These are phyloP conservation scores for Cacoxenus indagator DNA, from an alignment of 2,888 invertebrate genomes.

Conservation along the genomic window DNA sequence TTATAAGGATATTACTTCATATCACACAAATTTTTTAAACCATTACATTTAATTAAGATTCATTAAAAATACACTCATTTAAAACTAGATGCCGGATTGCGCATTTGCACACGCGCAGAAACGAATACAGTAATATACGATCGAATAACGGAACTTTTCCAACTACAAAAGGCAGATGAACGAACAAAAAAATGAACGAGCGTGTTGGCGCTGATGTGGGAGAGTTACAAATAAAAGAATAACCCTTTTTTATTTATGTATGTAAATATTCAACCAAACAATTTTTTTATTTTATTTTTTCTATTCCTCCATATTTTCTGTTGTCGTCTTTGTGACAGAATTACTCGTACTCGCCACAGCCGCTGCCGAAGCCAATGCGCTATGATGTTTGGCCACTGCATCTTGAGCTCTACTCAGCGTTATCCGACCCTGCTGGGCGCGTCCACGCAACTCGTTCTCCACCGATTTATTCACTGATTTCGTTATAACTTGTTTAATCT, in stretches of 20 bases:
- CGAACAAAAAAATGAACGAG: too few relatives aligned
- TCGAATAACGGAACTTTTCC: too few relatives aligned
- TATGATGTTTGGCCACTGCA: conserved; percentile 71
- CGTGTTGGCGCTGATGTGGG: too few relatives aligned
- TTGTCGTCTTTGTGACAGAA: conserved; percentile 8
- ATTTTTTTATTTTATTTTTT: not conserved
- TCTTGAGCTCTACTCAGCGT: conserved; percentile 73
- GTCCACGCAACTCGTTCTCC: conserved; percentile 75
- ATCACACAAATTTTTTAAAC: too few relatives aligned
- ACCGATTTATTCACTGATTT: conserved; percentile 76
- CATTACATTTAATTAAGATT: too few relatives aligned
- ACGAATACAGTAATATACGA: too few relatives aligned
- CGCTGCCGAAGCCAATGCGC: conserved; percentile 45
- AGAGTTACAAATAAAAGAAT: conserved; percentile 17
- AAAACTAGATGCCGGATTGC: too few relatives aligned
- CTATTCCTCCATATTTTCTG: conserved; percentile 35
- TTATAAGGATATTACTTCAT: too few relatives aligned
- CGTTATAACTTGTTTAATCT: conserved; percentile 75
- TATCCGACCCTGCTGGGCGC: conserved; percentile 71
- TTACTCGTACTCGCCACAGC: conserved; percentile 43
- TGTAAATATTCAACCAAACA: not conserved
- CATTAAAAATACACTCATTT: too few relatives aligned
- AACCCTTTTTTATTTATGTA: not conserved
- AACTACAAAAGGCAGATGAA: too few relatives aligned
- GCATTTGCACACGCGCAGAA: too few relatives aligned